Conservation (phyloP, 1,140 invertebrate genomes). For the Drosophila ananassae region DNA sequence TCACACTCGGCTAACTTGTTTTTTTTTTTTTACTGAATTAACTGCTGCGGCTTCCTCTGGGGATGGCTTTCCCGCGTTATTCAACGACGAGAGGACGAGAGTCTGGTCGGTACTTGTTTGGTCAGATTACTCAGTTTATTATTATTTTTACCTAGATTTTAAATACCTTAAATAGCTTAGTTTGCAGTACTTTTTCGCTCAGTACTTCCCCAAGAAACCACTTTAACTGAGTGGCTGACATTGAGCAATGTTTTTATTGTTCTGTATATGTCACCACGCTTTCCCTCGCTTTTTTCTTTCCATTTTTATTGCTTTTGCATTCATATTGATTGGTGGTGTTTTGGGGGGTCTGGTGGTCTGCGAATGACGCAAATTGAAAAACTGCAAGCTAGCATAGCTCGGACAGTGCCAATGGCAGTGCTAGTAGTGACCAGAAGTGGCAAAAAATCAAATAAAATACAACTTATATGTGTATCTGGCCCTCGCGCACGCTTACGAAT, state of each 20-base stretch:
- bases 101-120: too few species aligned
- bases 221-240: slow-evolving; percentile 5
- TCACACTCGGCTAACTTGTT: slow-evolving; percentile 29
- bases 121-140: too few species aligned
- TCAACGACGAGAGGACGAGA: not conserved
- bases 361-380: slow-evolving; percentile 75
- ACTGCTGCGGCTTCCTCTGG: slow-evolving; percentile 24
- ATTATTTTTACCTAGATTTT: too few species aligned
- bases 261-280: slow-evolving; percentile 23
- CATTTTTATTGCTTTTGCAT: slow-evolving; percentile 16
- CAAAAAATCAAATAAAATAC: slow-evolving; percentile 44
- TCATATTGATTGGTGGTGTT: slow-evolving; percentile 36
- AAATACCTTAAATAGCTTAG: not conserved
- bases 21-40: slow-evolving; percentile 54
- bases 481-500: slow-evolving; percentile 60
- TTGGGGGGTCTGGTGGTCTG: slow-evolving; percentile 11
- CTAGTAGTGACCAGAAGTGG: slow-evolving; percentile 45
- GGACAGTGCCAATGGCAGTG: not conserved
- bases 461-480: slow-evolving; percentile 37
- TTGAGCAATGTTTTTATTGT: not conserved
- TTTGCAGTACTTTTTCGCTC: not conserved
- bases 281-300: slow-evolving; percentile 19
- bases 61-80: slow-evolving; percentile 44
- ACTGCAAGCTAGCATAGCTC: slow-evolving; percentile 48
- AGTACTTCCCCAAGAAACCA: slow-evolving; percentile 3